phyloP scores from a whole-genome alignment of 2,797 vertebrate species.

The Sphaeramia orbicularis region DNA sequence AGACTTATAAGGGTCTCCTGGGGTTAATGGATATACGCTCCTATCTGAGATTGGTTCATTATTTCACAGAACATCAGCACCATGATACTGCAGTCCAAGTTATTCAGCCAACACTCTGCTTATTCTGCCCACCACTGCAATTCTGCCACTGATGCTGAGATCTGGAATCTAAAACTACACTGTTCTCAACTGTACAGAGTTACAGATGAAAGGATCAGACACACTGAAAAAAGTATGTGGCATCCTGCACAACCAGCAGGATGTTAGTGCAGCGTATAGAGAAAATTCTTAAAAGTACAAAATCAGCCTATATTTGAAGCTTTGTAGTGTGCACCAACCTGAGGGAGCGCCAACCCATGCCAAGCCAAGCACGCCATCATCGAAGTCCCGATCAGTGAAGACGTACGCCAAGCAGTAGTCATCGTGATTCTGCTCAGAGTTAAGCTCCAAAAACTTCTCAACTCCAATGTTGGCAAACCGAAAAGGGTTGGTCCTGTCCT shows the following conservation, averaged over 20 bases:
- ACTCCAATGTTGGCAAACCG: constrained; percentile 97
- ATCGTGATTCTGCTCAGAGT: constrained; percentile 98
- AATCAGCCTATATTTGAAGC: background rate
- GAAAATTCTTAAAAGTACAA: background rate
- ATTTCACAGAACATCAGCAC: constrained; percentile 21
- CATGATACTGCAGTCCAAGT: background rate
- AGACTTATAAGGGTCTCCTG: constrained; percentile 14
- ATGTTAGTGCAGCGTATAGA: background rate
- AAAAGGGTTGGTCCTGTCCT: constrained; percentile 91
- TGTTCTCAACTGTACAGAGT: background rate
- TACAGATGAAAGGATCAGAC: background rate
- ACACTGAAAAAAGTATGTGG: background rate
- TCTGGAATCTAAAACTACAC: background rate
- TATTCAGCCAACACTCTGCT: constrained; percentile 9
- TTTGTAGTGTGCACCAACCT: constrained; percentile 79
- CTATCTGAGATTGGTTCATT: constrained; percentile 9
- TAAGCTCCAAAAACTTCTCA: constrained; percentile 98
- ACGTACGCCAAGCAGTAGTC: constrained; percentile 98
- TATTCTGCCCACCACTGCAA: constrained; percentile 16
- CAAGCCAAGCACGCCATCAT: constrained; percentile 96
- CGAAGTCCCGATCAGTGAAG: constrained; percentile 98
- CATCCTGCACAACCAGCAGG: constrained; percentile 1
- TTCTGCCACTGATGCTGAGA: constrained; percentile 6
- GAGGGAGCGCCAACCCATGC: constrained; percentile 98
- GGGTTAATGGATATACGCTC: constrained; percentile 35